Conservation (phyloP, 2,113 vertebrate species). For the Hemiprocne comata region DNA sequence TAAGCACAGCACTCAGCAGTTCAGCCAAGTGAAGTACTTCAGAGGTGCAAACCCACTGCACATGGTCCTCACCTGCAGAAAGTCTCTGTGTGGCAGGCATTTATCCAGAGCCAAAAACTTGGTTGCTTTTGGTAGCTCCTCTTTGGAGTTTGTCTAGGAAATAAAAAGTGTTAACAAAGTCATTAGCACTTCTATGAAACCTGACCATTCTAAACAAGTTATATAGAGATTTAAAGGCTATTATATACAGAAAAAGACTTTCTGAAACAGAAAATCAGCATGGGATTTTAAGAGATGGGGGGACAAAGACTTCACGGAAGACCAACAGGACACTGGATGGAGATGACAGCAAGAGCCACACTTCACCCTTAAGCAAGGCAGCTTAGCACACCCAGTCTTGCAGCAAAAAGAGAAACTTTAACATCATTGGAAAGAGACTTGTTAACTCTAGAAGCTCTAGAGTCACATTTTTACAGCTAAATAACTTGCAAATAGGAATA, state of each 20-base stretch:
- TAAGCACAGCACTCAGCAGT: background rate
- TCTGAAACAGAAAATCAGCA: background rate
- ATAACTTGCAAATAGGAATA: background rate
- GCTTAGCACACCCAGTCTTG: background rate
- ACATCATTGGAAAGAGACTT: background rate
- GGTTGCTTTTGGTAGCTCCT: slow-evolving; percentile 85
- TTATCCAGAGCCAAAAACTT: slow-evolving; percentile 98
- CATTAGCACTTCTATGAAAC: background rate
- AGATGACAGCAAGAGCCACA: background rate
- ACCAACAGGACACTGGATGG: background rate
- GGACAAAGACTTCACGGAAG: background rate
- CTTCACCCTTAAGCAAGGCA: background rate
- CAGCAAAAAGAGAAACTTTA: background rate
- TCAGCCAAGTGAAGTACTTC: background rate
- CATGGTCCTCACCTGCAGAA: slow-evolving; percentile 86
- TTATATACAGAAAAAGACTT: background rate
- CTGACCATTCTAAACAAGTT: background rate
- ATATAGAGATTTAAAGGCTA: background rate
- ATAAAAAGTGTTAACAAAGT: background rate
- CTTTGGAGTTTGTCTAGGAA: slow-evolving; percentile 76
- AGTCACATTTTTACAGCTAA: background rate
- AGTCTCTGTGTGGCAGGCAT: slow-evolving; percentile 93
- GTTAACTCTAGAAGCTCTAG: background rate
- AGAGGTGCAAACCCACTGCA: background rate
- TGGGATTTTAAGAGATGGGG: background rate